Base-by-base conservation (phyloP, 2,113 vertebrate genomes). In the Crocuta crocuta region DNA sequence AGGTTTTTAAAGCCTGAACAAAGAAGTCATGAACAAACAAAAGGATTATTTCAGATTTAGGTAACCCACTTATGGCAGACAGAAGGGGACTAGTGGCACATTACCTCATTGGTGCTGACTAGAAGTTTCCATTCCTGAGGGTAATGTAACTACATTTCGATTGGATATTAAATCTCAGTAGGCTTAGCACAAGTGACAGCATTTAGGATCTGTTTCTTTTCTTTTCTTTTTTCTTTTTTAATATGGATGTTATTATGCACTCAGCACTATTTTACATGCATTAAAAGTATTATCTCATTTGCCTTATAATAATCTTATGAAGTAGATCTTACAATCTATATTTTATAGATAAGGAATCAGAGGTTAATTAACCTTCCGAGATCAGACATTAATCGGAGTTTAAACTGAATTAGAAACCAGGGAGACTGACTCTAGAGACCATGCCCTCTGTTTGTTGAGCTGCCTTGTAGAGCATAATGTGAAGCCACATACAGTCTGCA, bases 221-320 rank as follows among this genome's bases (percentile, higher is more conserved):
- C n/a, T 73, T 43, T 26, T 74, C 39, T n/a, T 11, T 74, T 43
- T 74, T 2, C 26, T 45, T 53, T 45, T 0, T 24, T 10, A n/a
- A 53, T 79, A n/a, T 35, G 16, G 48, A 68, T 73, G n/a, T 95
- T 91, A 65, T 55, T 50, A 58, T 53, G 23, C 3, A 93, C 24
- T 28, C 71, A 31, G 28, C 10, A 79, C 28, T 16, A 5, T 39
- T 89, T 91, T 43, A 65, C 23, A 31, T 83, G 16, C 10, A 63
- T 43, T 12, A 17, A 92, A 82, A 93, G 16, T 12, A 83, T 79
- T 45, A 65, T 48, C 13, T 94, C 39, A 68, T 94, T 85, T 97
- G 39, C 5, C 4, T 53, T 45, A n/a, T 17, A 33, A 45, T 55
- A 63, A 45, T 8, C 31, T 7, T 65, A 3, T 50, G 24, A 86